Base-by-base conservation (phyloP, 2,888 invertebrate species). In the Monoplex corrugatus region DNA sequence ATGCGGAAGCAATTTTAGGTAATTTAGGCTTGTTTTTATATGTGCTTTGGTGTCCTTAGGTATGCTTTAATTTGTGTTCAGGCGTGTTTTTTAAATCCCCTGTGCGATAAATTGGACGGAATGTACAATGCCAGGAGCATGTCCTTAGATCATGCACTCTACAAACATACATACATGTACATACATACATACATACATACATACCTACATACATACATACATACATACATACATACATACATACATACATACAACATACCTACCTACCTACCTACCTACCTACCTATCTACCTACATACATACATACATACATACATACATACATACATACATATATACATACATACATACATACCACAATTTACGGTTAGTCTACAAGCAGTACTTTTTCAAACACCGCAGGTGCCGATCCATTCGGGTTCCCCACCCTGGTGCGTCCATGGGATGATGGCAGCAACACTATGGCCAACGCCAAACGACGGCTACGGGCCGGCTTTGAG, bases 391-490 rank as follows among this genome's bases (percentile, higher is more conserved):
- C 8, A 50, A 8, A 28, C 10, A 13, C 38, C 0, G 5, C 89
- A 96, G 96, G 96, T 38, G 94, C 95, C 57, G 97, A 97, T 90
- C 95, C 95, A 0, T 96, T 96, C 94, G 96, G 96, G 0, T 96
- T 96, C 78, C 95, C 96, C 0, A 96, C 97, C 0, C 94, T 96
- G 87, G 93, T 93, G 2, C 93, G 96, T 43, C 95, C 97, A 0
- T 97, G 97, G 97, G 97, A 97, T 92, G 97, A 97, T 94, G 96
- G 96, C 82, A 96, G 97, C 1, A 96, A 97, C 92, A 95, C 96
- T 0, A 90, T 97, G 91, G 97, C 97, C 28, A 97, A 97, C 94
- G 96, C 97, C 93, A 97, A 97, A 91, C 96, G 97, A 3, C 96
- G 97, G 86, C 94, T 97, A 80, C 96, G 97, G 90, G 97, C 97